phyloP scores from a whole-genome alignment of 53 echinoderm and acorn worm genomes.

The Glandiceps talaboti region DNA sequence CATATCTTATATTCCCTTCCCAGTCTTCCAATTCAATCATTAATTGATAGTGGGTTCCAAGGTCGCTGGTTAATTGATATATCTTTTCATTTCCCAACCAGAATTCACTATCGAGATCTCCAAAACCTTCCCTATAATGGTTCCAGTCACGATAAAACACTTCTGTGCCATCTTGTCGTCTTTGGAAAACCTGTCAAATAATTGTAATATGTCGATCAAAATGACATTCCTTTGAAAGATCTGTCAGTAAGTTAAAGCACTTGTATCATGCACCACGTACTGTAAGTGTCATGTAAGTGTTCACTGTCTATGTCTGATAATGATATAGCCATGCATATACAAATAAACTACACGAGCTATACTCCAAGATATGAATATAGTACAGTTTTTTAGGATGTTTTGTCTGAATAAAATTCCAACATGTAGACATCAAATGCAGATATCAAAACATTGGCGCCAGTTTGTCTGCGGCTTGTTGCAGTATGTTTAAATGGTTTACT shows the following conservation, averaged over 20 bases:
- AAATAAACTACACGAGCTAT: too few species aligned
- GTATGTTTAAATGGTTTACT: too few species aligned
- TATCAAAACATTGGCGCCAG: too few species aligned
- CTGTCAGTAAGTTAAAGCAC: neutral
- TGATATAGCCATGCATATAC: too few species aligned
- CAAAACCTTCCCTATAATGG: slow-evolving; percentile 49
- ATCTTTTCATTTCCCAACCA: slow-evolving; percentile 66
- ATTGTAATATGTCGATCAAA: neutral
- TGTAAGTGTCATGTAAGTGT: too few species aligned
- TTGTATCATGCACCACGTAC: too few species aligned
- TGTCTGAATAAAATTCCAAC: too few species aligned
- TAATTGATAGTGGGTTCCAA: slow-evolving; percentile 24
- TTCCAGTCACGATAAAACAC: slow-evolving; percentile 40
- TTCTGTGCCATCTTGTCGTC: slow-evolving; percentile 39
- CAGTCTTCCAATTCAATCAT: slow-evolving; percentile 42
- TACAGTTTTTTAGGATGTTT: too few species aligned
- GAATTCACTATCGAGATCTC: slow-evolving; percentile 42
- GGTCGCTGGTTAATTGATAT: slow-evolving; percentile 30
- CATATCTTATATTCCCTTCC: slow-evolving; percentile 23
- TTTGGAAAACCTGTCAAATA: slow-evolving; percentile 39
- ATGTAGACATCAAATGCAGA: too few species aligned
- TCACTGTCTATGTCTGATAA: too few species aligned
- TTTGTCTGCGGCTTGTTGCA: too few species aligned
- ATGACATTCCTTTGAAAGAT: neutral
- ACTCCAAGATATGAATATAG: too few species aligned